Base-by-base conservation (phyloP, 2,888 invertebrate species). In the Bursaphelenchus okinawaensis region DNA sequence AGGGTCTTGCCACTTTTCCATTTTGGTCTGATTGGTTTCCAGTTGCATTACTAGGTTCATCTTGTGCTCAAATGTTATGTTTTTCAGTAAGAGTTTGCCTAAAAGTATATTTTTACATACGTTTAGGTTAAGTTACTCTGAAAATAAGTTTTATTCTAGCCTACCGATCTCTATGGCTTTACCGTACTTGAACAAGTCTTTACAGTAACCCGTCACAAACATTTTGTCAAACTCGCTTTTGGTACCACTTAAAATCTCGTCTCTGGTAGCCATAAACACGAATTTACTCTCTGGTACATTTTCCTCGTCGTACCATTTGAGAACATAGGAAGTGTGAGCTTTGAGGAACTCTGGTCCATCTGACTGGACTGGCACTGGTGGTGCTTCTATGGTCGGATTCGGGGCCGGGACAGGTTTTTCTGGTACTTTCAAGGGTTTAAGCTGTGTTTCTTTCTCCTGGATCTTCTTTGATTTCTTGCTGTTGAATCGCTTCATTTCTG, bases 211-310 rank as follows among this genome's bases (percentile, higher is more conserved):
- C 6, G 68, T 64, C 12, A 31, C 28, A 55, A 57, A 73, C 22
- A 51, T 23, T 26, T 58, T 59, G 52, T 70, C 70, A 26, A 70
- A 65, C 22, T 70, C 72, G 55, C 65, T 69, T 52, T 29, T 65
- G 52, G 61, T 65, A 7, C 22, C 29, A 16, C 20, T 62, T 19
- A 52, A 58, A 28, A 60, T 58, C 7, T 24, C 9, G 55, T 64
- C 56, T 16, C 68, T 29, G 16, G 65, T 61, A 29, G 64, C 60
- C 19, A 70, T 52, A 59, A 65, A 70, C 6, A 70, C 63, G 54
- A 73, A 70, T 52, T 70, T 72, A 20, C 19, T 54, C 23, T 24
- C 16, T n/a, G 54, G 24, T n/a, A 23, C 16, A 23, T 54, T 19
- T n/a, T 12, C 6, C 54, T 24, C 26, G 3, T 54, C 54, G 19